Evolutionary conservation across 2,113 vertebrate species (phyloP), one percentile per base, ranked within the genome.

Genomic region (Campylomormyrus numenius): DNA sequence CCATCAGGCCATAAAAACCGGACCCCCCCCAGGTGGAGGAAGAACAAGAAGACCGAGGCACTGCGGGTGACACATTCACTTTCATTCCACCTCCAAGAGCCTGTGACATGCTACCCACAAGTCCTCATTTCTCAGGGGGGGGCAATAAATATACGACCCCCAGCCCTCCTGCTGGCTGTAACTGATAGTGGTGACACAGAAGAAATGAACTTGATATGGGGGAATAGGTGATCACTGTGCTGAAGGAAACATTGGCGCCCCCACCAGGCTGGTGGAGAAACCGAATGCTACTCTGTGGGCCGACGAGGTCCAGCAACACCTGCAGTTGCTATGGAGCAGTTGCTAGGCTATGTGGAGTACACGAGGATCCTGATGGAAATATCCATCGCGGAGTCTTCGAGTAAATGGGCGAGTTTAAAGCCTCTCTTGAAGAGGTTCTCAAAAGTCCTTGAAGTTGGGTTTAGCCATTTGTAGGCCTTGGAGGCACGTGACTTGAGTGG

Each of bases 101-200:
- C 35, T 77, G 39, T 74, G 39, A 39, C 49, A 35, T 70, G 35
- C 3, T 84, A 56, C 88, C 49, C 31, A 83, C 74, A 89, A 74
- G 58, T 5, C 70, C 74, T 52, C 52, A 49, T 35, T 77, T 84
- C 74, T 74, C 88, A 35, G 27, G 74, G 31, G 88, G 31, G 15
- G 9, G 83, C 39, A 85, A 15, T 45, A 86, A 85, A 49, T 66
- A 86, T 86, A 90, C 27, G 19, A 62, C n/a, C 83, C 45, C 45
- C 52, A 42, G 8, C 35, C 83, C 53, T 86, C 45, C 42, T 24
- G 39, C 10, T 39, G 53, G 46, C n/a, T n/a, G 83, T 70, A 90
- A 86, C 56, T 62, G 83, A 90, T 90, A 85, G 80, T 84, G 53
- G 52, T 90, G 89, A 85, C 83, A 85, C 53, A 48, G 31, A 53